Base-by-base conservation (phyloP, 2,888 invertebrate species). In the Pammene fasciana region DNA sequence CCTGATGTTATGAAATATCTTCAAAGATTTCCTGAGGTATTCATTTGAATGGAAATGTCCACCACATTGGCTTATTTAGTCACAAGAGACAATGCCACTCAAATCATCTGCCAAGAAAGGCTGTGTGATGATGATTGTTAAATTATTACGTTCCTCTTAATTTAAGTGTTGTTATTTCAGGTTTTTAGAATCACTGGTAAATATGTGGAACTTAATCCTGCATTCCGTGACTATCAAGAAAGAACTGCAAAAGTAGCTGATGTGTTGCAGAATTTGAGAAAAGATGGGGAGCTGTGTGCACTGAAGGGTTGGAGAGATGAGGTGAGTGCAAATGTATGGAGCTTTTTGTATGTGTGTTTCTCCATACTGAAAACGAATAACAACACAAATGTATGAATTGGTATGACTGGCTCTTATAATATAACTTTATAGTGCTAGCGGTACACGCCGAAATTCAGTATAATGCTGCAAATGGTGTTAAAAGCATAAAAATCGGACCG, bases 281-380 rank as follows among this genome's bases (percentile, higher is more conserved):
- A 94, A 73, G 95, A 97, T 78, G 95, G 96, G 80, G 94, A 95
- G 76, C 96, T 98, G 83, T 93, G 96, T 74, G 96, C 98, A 54
- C 90, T 98, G 9, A 95, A 96, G 82, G 98, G 98, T 16, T 99
- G 98, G 98, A 94, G 98, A 83, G 96, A 98, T 93, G 98, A 99
- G 95, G 97, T 97, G 86, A 52, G 48, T 56, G n/a, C n/a, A 10
- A 43, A 10, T 6, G 9, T 8, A 36, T 6, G 36, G 5, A 36
- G 36, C n/a, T n/a, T n/a, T n/a, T n/a, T n/a, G n/a, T n/a, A n/a
- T n/a, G n/a, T n/a, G n/a, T n/a, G n/a, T n/a, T n/a, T n/a, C n/a
- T n/a, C n/a, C n/a, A n/a, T n/a, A n/a, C n/a, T n/a, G n/a, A n/a
- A n/a, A n/a, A n/a, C n/a, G n/a, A n/a, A n/a, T n/a, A n/a, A n/a